Conservation (phyloP, 2,113 vertebrate species). For the Bagarius yarrelli region DNA sequence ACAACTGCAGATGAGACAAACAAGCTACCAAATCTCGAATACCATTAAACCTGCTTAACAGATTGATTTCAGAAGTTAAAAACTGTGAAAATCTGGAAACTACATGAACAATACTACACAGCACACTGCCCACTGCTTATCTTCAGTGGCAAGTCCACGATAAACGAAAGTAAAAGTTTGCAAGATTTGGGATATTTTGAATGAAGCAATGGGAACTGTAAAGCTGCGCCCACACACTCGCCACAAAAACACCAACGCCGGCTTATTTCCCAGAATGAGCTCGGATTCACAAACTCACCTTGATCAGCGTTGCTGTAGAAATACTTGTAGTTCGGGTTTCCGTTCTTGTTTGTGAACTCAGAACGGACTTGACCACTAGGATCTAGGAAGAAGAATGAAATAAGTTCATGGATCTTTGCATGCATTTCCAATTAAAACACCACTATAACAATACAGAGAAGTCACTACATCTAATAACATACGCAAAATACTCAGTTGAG, state of each 20-base stretch:
- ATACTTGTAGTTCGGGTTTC: slow-evolving; percentile 97
- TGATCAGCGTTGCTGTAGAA: slow-evolving; percentile 95
- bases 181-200: not conserved
- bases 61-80: not conserved
- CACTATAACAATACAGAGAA: too few relatives aligned
- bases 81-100: not conserved
- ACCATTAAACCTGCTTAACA: not conserved
- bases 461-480: too few relatives aligned
- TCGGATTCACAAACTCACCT: slow-evolving; percentile 68
- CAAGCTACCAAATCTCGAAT: not conserved
- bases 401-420: not conserved
- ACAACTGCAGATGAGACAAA: slow-evolving; percentile 73
- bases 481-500: too few relatives aligned
- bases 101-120: not conserved
- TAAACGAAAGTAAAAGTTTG: not conserved
- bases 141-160: not conserved
- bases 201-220: not conserved
- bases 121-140: not conserved
- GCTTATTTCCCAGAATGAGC: not conserved
- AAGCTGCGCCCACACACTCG: not conserved
- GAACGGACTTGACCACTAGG: slow-evolving; percentile 87
- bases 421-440: too few relatives aligned
- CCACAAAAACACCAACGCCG: not conserved
- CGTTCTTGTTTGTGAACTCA: slow-evolving; percentile 91
- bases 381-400: slow-evolving; percentile 69